Percentiles rank a stretch among this genome's conserved stretches.
phyloP scores from a whole-genome alignment of 2,888 invertebrate species.

The Dolichopus griseipennis region DNA sequence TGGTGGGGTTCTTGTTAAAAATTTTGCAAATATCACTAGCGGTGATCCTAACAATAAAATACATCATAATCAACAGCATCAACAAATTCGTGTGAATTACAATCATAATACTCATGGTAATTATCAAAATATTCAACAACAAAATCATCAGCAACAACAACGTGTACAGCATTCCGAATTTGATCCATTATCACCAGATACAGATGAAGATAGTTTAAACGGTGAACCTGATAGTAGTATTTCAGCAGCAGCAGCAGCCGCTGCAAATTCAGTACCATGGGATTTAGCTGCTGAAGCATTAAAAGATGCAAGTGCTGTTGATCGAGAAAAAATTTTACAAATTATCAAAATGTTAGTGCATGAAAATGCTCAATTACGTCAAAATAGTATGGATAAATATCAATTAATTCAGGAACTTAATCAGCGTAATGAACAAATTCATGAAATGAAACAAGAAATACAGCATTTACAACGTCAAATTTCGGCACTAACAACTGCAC shows the following conservation, averaged over 20 bases:
- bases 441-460: conserved; percentile 37
- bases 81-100: conserved; percentile 15
- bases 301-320: conserved; percentile 37
- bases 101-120: conserved; percentile 17
- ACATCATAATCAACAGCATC: background rate
- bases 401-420: conserved; percentile 37
- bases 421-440: conserved; percentile 37
- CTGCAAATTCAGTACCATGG: conserved; percentile 32
- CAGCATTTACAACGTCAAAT: conserved; percentile 36
- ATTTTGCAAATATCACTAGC: conserved; percentile 14
- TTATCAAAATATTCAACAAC: conserved; percentile 27
- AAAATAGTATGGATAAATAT: conserved; percentile 30
- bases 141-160: conserved; percentile 18
- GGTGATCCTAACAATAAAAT: conserved; percentile 30
- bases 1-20: conserved; percentile 20
- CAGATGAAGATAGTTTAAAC: conserved; percentile 55
- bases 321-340: conserved; percentile 39
- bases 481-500: conserved; percentile 21
- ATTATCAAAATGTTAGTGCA: conserved; percentile 34
- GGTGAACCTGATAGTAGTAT: conserved; percentile 44
- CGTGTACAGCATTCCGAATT: conserved; percentile 50
- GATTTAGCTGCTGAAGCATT: conserved; percentile 40
- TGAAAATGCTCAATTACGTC: conserved; percentile 39
- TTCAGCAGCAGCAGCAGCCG: conserved; percentile 30
- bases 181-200: conserved; percentile 58